Conservation (phyloP, 2,113 vertebrate species). For the Myxocyprinus asiaticus region DNA sequence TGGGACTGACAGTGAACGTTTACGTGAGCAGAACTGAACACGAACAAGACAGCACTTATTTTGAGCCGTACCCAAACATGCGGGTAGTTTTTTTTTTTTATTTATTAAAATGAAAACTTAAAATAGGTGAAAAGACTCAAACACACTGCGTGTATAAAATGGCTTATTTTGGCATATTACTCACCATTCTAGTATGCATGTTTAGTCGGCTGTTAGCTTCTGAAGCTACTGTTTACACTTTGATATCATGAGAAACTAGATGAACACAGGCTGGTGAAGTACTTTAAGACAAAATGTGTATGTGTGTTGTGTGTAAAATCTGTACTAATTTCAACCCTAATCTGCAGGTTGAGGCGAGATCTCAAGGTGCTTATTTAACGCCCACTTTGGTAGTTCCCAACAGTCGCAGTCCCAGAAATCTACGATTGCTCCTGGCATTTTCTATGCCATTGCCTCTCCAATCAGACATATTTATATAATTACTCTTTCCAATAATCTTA, state of each 20-base stretch:
- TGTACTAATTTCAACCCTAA: constrained; percentile 70
- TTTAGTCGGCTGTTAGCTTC: constrained; percentile 86
- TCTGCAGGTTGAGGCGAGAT: constrained; percentile 72
- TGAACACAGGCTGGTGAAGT: constrained; percentile 78
- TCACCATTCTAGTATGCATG: constrained; percentile 79
- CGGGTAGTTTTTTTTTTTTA: constrained; percentile 73
- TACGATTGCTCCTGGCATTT: constrained; percentile 85
- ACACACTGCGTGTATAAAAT: constrained; percentile 82
- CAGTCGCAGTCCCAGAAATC: constrained; percentile 82
- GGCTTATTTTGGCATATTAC: constrained; percentile 78
- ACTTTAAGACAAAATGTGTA: constrained; percentile 58
- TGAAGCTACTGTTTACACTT: constrained; percentile 90
- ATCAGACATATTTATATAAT: constrained; percentile 78
- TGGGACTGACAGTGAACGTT: constrained; percentile 81
- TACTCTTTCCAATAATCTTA: constrained; percentile 94
- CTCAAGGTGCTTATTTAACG: constrained; percentile 74
- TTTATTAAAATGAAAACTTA: constrained; percentile 80
- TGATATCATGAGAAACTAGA: constrained; percentile 64
- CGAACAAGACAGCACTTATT: constrained; percentile 87
- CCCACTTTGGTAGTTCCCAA: constrained; percentile 63
- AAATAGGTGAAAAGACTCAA: constrained; percentile 43
- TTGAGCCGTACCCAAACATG: constrained; percentile 83
- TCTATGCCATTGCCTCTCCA: constrained; percentile 85
- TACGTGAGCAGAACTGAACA: constrained; percentile 76
- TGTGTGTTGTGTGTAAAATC: constrained; percentile 65